Evolutionary conservation across 2,888 invertebrate species (phyloP), one percentile per base, ranked within the genome.

Genomic region (Eupithecia insigniata): DNA sequence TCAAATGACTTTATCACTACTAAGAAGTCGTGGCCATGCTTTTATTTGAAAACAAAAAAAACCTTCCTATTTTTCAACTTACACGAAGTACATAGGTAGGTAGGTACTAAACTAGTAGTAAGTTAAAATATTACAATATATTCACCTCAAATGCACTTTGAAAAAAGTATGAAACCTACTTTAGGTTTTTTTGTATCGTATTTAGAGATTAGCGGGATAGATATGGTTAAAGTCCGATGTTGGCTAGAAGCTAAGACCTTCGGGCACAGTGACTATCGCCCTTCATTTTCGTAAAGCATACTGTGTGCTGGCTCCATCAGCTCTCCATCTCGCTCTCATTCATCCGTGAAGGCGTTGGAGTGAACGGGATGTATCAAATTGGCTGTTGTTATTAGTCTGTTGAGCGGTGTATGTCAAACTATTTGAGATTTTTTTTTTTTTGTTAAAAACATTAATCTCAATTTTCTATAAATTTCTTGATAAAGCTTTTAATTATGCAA

Each of bases 231-330:
- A 32, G 61, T 58, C 51, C 86, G 83, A 86, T 86, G 85, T 86
- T 83, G 84, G 82, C 90, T 90, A 69, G 72, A 70, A 67, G 34
- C 71, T 91, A 91, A 87, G 84, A 89, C 93, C 92, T 93, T 93
- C 92, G 84, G 90, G 86, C 85, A 85, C 87, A 85, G 86, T 87
- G 80, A 86, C 85, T 85, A 88, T 88, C 88, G 93, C 93, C 93
- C 93, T 94, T 93, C 93, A 89, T 92, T 92, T 93, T 93, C 84
- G 92, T 93, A 92, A 26, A 94, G 90, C 92, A 89, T 89, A 89
- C 91, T 69, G 83, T 82, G 81, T 81, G 84, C 82, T 84, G 81
- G 83, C 85, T 86, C 88, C 86, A 87, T 88, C 88, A 86, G 85
- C 85, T 84, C 79, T 85, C 82, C 83, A 85, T 91, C 91, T 89